phyloP scores from a whole-genome alignment of 2,888 invertebrate genomes.

The Thumatha senex region DNA sequence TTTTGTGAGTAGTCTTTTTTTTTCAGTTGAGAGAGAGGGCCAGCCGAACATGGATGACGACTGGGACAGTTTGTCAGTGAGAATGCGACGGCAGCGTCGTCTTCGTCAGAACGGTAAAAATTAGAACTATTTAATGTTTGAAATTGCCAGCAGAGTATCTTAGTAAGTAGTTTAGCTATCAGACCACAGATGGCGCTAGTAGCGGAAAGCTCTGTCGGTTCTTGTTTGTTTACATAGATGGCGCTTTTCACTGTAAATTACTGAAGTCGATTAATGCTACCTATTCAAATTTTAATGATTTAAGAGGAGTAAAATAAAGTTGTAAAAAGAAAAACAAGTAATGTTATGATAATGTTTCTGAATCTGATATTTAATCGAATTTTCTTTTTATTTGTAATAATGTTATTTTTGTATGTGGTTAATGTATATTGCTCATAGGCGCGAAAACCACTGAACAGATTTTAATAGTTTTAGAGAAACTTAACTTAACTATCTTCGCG shows the following conservation, averaged over 20 bases:
- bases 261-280: neutral
- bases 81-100: constrained; percentile 87
- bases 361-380: too few species aligned
- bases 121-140: constrained; percentile 30
- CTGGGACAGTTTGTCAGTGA: constrained; percentile 91
- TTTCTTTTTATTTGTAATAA: too few species aligned
- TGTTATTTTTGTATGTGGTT: too few species aligned
- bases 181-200: constrained; percentile 34
- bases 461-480: too few species aligned
- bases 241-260: constrained; percentile 2
- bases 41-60: constrained; percentile 87
- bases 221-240: constrained; percentile 9
- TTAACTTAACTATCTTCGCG: too few species aligned
- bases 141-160: constrained; percentile 2
- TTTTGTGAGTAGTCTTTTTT: neutral
- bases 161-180: constrained; percentile 18
- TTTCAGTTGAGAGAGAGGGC: constrained; percentile 79
- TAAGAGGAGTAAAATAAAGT: too few species aligned
- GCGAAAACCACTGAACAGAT: too few species aligned
- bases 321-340: too few species aligned
- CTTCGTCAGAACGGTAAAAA: constrained; percentile 69
- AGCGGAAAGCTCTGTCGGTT: neutral
- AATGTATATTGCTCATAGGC: too few species aligned
- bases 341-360: too few species aligned
- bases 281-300: too few species aligned